These are phyloP conservation scores for Sebastes steindachneri DNA, from an alignment of 2,797 vertebrate genomes.

Conservation along the genomic window DNA sequence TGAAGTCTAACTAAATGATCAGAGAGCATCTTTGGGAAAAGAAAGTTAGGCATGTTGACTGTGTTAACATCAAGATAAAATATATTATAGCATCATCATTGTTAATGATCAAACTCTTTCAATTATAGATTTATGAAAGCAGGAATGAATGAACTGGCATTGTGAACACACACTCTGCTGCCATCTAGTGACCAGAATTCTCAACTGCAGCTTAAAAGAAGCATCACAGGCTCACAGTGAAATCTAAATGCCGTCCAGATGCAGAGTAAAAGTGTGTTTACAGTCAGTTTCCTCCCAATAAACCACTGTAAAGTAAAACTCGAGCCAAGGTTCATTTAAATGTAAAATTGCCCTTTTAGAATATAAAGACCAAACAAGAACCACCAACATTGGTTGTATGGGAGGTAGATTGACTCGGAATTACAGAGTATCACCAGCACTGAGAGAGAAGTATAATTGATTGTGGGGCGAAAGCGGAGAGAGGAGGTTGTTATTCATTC, in stretches of 20 bases:
- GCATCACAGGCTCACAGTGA: no score
- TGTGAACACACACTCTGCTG: neutral
- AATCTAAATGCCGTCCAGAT: no score
- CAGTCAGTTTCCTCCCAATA: no score
- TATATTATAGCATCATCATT: no score
- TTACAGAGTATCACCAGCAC: neutral
- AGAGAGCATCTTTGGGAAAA: neutral
- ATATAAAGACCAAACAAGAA: neutral
- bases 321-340: neutral
- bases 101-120: no score
- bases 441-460: neutral
- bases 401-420: neutral
- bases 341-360: neutral
- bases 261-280: no score
- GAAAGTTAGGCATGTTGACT: neutral
- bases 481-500: neutral
- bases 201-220: neutral
- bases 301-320: neutral
- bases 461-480: no score
- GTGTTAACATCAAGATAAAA: no score
- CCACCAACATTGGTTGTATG: neutral
- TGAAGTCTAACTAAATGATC: neutral
- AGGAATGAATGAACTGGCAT: neutral
- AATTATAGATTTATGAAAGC: no score
- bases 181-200: conserved; percentile 34